These are phyloP conservation scores for Oncorhynchus gorbuscha DNA, from an alignment of 2,113 vertebrate genomes.

Conservation along the genomic window DNA sequence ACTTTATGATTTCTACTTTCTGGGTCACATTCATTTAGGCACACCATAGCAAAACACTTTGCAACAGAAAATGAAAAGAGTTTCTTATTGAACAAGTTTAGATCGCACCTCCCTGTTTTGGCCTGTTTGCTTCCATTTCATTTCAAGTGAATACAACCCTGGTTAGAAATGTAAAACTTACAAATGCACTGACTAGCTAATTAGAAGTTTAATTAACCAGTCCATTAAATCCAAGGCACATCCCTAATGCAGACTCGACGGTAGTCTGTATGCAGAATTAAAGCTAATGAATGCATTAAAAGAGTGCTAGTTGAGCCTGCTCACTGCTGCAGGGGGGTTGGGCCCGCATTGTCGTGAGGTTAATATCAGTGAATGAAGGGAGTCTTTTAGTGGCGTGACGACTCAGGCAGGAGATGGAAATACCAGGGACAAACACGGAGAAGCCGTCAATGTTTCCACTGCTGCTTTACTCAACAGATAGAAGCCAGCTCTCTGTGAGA, in stretches of 20 bases:
- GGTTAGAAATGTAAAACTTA: neutral
- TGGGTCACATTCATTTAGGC: neutral
- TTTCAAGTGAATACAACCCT: no score
- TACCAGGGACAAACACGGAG: constrained; percentile 5
- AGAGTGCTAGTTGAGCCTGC: constrained; percentile 1
- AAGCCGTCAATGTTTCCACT: constrained; percentile 45
- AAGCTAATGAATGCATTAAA: constrained; percentile 12
- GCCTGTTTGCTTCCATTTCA: no score
- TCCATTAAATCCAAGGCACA: neutral
- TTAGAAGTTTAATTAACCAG: neutral
- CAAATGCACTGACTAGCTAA: neutral
- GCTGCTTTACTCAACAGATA: constrained; percentile 50
- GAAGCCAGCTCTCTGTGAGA: constrained; percentile 4
- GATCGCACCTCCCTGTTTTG: neutral
- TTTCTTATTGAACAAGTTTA: no score
- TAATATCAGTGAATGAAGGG: constrained; percentile 12
- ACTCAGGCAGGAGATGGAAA: constrained; percentile 11
- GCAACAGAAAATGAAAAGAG: no score
- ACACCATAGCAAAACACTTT: no score
- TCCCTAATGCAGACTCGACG: neutral
- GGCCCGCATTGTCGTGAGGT: neutral
- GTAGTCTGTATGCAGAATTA: constrained; percentile 1
- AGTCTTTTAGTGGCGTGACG: constrained; percentile 3
- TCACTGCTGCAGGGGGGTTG: neutral
- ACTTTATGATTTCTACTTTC: neutral